phyloP scores from a whole-genome alignment of 2,113 vertebrate species.

The Sakesphorus luctuosus region DNA sequence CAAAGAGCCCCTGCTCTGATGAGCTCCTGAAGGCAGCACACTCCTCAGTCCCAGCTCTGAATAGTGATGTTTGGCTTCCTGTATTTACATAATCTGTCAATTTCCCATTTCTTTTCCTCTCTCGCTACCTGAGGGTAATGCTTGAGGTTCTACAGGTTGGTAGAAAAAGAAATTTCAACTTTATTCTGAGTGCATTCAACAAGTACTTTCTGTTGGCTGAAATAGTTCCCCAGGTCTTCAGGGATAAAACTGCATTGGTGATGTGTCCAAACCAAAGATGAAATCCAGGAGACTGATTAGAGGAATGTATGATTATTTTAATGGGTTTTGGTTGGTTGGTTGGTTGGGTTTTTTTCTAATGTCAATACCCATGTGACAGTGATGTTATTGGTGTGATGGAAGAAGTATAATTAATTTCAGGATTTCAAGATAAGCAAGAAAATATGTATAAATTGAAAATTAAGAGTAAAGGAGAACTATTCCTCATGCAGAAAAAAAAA shows the following conservation, averaged over 20 bases:
- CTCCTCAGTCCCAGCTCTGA: not conserved
- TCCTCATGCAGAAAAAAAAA: not conserved
- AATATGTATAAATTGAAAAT: not conserved
- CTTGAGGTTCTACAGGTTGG: not conserved
- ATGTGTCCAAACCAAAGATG: not conserved
- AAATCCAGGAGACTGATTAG: not conserved
- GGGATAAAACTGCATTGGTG: not conserved
- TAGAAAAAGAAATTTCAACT: not conserved
- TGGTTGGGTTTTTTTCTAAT: not conserved
- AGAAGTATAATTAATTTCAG: not conserved
- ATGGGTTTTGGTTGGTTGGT: not conserved
- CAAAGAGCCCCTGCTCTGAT: not conserved
- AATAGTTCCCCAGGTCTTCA: not conserved
- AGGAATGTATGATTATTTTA: not conserved
- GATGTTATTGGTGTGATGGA: not conserved
- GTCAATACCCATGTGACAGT: not conserved
- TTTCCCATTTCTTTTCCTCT: not conserved
- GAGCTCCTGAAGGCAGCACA: not conserved
- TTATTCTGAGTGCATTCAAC: not conserved
- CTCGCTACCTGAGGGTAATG: not conserved
- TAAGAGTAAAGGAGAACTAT: not conserved
- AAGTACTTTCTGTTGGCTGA: not conserved
- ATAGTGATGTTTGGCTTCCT: not conserved
- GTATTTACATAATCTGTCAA: not conserved
- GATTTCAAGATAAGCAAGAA: not conserved